phyloP scores from a whole-genome alignment of 2,113 vertebrate species.

The Myiagra hebetior region DNA sequence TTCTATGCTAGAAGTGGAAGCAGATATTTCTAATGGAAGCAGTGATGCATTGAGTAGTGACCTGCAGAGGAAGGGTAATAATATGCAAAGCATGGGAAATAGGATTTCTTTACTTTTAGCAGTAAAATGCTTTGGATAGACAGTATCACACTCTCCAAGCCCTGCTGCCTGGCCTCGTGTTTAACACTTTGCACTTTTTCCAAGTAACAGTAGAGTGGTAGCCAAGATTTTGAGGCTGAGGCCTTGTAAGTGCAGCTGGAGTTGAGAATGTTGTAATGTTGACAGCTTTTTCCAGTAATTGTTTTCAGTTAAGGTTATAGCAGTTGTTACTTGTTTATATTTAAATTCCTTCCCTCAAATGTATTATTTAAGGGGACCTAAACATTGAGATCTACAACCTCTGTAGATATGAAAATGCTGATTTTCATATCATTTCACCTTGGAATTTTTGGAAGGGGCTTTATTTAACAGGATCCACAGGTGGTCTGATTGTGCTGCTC shows the following conservation, averaged over 20 bases:
- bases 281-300: neutral
- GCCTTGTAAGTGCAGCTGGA: neutral
- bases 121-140: neutral
- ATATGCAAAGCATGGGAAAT: conserved; percentile 13
- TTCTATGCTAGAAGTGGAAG: neutral
- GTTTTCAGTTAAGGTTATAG: neutral
- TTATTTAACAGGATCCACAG: neutral
- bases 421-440: neutral
- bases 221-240: neutral
- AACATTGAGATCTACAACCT: neutral
- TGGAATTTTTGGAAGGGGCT: neutral
- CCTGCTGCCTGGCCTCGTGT: neutral
- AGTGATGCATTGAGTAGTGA: neutral
- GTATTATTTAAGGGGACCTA: neutral
- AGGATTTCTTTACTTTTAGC: conserved; percentile 21
- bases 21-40: neutral
- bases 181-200: conserved; percentile 7
- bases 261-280: neutral
- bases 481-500: neutral
- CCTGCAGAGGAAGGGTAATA: neutral
- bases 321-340: neutral
- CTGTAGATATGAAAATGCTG: neutral
- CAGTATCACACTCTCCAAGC: neutral
- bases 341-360: neutral
- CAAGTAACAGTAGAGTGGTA: neutral